A percentile compares a stretch with the other conserved stretches of the same genome.
phyloP scores from a whole-genome alignment of 2,113 vertebrate genomes.

The Microcebus ravelobensis region DNA sequence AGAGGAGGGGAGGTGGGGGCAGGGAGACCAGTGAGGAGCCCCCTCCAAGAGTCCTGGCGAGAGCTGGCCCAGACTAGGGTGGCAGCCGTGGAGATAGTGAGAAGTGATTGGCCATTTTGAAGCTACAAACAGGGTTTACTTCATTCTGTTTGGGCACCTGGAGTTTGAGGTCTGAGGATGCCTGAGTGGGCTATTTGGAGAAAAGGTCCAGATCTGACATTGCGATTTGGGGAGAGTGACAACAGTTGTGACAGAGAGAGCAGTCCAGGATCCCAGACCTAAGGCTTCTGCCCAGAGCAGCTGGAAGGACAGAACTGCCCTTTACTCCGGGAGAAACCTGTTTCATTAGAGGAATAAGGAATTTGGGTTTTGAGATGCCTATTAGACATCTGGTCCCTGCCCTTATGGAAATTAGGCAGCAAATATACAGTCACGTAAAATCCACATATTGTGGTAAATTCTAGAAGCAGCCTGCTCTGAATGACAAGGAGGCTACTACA shows the following conservation, averaged over 20 bases:
- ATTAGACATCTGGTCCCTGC: neutral
- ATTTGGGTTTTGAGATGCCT: neutral
- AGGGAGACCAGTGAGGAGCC: neutral
- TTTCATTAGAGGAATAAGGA: neutral
- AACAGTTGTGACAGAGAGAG: neutral
- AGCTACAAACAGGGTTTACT: neutral
- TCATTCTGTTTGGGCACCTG: neutral
- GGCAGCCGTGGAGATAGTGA: accelerated
- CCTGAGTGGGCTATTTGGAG: neutral
- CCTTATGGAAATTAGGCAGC: neutral
- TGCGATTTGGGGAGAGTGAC: neutral
- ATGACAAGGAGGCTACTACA: too few relatives aligned
- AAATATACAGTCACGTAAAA: neutral
- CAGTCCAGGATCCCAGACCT: neutral
- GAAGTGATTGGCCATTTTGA: neutral
- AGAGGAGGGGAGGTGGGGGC: neutral
- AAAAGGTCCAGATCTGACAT: neutral
- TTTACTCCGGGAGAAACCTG: neutral
- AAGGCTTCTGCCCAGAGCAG: neutral
- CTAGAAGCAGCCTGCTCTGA: neutral
- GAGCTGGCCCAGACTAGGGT: neutral
- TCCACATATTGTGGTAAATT: neutral
- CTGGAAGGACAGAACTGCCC: neutral
- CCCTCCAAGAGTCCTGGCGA: neutral
- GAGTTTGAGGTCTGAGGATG: neutral